A percentile compares a stretch with the other conserved stretches of the same genome.
phyloP scores from a whole-genome alignment of 2,888 invertebrate genomes.

The Doris montereyensis region DNA sequence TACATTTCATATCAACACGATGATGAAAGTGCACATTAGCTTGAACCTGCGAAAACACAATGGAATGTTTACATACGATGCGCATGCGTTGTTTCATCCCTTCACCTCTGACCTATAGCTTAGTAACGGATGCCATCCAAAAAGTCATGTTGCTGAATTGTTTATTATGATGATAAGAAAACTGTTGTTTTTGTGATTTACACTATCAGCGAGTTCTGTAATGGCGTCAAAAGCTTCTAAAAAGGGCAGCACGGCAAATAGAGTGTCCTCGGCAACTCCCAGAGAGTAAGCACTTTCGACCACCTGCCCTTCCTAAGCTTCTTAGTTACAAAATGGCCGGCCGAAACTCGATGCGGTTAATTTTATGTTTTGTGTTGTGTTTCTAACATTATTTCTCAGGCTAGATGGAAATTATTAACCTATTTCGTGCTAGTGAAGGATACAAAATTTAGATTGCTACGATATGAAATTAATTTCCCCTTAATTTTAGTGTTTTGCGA shows the following conservation, averaged over 20 bases:
- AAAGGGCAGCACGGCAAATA: slow-evolving; percentile 21
- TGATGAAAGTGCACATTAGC: background rate
- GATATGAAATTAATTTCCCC: too few relatives aligned
- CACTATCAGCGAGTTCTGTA: background rate
- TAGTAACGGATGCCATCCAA: background rate
- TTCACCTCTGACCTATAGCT: background rate
- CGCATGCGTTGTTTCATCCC: slow-evolving; percentile 10
- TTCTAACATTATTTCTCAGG: background rate
- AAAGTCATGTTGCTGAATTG: too few relatives aligned
- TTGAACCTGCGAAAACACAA: background rate
- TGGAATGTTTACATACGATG: background rate
- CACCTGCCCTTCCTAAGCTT: slow-evolving; percentile 12
- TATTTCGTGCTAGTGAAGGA: too few relatives aligned
- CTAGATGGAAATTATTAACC: too few relatives aligned
- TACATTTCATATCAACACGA: too few relatives aligned
- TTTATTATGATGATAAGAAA: too few relatives aligned
- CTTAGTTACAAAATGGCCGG: slow-evolving; percentile 66
- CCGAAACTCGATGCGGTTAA: background rate
- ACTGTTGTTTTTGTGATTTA: background rate
- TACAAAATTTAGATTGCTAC: too few relatives aligned
- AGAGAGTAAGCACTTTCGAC: slow-evolving; percentile 41
- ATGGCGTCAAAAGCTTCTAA: slow-evolving; percentile 41
- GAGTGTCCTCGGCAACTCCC: slow-evolving; percentile 34
- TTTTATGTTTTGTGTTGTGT: background rate
- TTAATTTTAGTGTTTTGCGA: too few relatives aligned